These are phyloP conservation scores for Carposina sasakii DNA, from an alignment of 1,140 invertebrate species.

Conservation along the genomic window DNA sequence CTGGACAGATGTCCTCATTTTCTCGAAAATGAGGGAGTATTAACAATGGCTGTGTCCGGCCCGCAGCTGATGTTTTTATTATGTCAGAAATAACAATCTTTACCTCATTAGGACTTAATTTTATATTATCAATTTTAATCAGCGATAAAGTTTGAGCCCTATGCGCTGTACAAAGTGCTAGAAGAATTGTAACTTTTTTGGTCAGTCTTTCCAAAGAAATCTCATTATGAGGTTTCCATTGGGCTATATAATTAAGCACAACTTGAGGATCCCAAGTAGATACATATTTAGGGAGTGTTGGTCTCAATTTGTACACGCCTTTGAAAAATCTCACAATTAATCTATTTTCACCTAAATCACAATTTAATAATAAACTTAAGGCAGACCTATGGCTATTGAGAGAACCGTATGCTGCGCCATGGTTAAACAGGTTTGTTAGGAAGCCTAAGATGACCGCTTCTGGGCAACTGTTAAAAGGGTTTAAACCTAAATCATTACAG, in stretches of 20 bases:
- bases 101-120: background rate
- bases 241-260: conserved; percentile 28
- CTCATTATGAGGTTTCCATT: conserved; percentile 2
- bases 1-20: conserved; percentile 5
- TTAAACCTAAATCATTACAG: no score
- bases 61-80: conserved; percentile 10
- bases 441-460: no score
- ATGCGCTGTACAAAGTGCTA: conserved; percentile 26
- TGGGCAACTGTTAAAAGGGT: no score
- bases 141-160: conserved; percentile 21
- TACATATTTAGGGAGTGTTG: conserved; percentile 26
- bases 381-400: conserved; percentile 17
- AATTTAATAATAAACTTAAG: background rate
- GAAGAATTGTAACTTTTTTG: conserved; percentile 17
- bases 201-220: conserved; percentile 13
- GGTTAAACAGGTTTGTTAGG: conserved; percentile 12
- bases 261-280: conserved; percentile 28
- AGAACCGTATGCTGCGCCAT: conserved; percentile 18
- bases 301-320: conserved; percentile 24
- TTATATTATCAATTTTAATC: conserved; percentile 19
- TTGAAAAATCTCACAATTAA: conserved; percentile 25
- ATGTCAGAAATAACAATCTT: conserved; percentile 2
- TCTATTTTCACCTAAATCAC: background rate
- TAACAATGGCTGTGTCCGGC: conserved; percentile 4
- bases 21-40: conserved; percentile 1